Evolutionary conservation across 2,797 vertebrate species (phyloP), one percentile per base, ranked within the genome.

Genomic region (Lutjanus argentimaculatus): DNA sequence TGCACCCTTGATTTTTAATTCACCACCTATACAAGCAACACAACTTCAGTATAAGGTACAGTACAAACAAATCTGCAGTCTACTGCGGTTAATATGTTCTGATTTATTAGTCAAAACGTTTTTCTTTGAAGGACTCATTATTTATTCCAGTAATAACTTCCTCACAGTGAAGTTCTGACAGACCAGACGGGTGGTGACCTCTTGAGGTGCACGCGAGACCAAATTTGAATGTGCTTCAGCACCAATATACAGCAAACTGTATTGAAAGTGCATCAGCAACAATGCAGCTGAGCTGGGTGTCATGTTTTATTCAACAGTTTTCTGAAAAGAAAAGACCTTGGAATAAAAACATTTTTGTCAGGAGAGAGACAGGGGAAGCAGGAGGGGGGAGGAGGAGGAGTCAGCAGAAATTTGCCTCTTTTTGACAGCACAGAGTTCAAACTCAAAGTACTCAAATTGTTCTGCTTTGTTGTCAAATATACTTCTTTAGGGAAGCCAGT

Each of bases 261-360:
- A 80, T 14, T 16, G 75, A 70, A 72, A 71, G n/a, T 43, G 48
- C 48, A 58, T 67, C 67, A 67, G 51, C 65, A 71, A 59, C 42
- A 81, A 62, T 36, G 10, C 58, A n/a, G 56, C 72, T 53, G 52
- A 68, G 75, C n/a, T 82, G 51, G n/a, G 48, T 42, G 19, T 64
- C 49, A 88, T 92, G 85, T 84, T 92, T 91, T 87, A 92, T 91
- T 92, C 82, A 91, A 56, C 8, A 57, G 22, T 14, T n/a, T 30
- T 17, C 49, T 71, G 68, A 67, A 76, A 77, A 74, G 51, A 74
- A 82, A 83, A 79, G 55, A 72, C 74, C 65, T 78, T 75, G 75
- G 36, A 72, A 78, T 67, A 56, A 82, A 80, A 77, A 53, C 55
- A 57, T 77, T 62, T 75, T 64, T 36, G 67, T 25, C 3, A 0